A percentile compares a stretch with the other conserved stretches of the same genome.
Evolutionary conservation across 2,888 invertebrate species (phyloP).

Genomic region (Allygus modestus): DNA sequence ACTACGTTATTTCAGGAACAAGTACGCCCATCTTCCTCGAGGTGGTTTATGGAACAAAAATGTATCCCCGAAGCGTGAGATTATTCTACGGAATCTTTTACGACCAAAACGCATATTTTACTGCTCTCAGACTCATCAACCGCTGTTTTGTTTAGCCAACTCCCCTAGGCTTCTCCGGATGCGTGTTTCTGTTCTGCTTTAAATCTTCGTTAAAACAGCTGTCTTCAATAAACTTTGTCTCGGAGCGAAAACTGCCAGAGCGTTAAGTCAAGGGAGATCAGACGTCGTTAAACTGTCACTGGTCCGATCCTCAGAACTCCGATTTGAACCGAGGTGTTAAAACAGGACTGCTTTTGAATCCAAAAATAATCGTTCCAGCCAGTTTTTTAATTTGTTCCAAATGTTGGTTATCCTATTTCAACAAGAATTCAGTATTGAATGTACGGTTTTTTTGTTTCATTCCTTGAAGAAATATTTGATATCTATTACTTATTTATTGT

Average conservation of each 20-base stretch:
- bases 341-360: not conserved
- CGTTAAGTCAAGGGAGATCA: not conserved
- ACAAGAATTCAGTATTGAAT: no score
- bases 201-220: constrained; percentile 41
- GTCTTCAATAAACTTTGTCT: constrained; percentile 43
- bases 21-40: no score
- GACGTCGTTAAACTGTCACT: constrained; percentile 18
- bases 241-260: constrained; percentile 14
- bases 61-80: not conserved
- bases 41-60: not conserved
- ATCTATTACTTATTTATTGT: no score
- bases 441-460: no score
- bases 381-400: no score
- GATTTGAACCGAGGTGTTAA: not conserved
- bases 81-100: not conserved
- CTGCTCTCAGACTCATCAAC: not conserved
- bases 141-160: constrained; percentile 10
- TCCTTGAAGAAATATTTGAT: no score
- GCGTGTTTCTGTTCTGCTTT: constrained; percentile 5
- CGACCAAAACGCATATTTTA: not conserved
- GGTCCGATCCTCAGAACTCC: not conserved
- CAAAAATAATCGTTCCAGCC: no score
- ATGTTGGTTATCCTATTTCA: no score
- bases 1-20: no score
- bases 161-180: not conserved